Percentiles rank a stretch among this genome's conserved stretches.
Conservation (phyloP, 2,888 invertebrate genomes). For the Yponomeuta malinellus region DNA sequence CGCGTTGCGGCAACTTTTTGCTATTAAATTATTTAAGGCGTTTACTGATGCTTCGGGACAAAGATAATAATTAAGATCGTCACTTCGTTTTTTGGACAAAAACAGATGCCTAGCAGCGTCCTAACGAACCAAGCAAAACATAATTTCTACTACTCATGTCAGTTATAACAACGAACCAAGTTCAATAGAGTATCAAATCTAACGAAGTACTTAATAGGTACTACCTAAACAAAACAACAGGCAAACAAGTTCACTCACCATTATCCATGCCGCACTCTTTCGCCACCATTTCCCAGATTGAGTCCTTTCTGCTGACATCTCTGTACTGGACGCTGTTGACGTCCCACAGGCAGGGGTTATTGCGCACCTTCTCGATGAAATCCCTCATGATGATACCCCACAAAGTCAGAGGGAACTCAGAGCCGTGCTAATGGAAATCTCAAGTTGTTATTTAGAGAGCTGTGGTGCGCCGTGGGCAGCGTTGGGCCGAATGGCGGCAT, state of each 20-base stretch:
- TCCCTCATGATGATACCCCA: neutral
- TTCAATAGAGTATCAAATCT: no score
- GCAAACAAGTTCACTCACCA: constrained; percentile 5
- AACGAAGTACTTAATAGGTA: no score
- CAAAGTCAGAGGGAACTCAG: no score
- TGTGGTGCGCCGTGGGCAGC: neutral
- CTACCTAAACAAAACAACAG: no score
- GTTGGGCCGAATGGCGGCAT: neutral
- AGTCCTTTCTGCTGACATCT: constrained; percentile 17
- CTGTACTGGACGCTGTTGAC: constrained; percentile 17
- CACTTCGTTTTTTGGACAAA: neutral
- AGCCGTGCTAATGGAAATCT: no score
- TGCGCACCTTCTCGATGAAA: constrained; percentile 14
- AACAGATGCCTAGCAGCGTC: neutral
- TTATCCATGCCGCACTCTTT: constrained; percentile 14
- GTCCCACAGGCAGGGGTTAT: constrained; percentile 18
- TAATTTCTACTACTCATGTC: neutral
- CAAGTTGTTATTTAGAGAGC: no score
- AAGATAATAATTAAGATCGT: neutral
- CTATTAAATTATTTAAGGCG: neutral
- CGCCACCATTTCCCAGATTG: constrained; percentile 10
- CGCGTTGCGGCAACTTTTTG: neutral
- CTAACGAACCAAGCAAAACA: no score
- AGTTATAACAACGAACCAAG: no score
- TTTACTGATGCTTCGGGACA: neutral